Base-by-base conservation (phyloP, 2,888 invertebrate species). In the Ceraclea dissimilis region DNA sequence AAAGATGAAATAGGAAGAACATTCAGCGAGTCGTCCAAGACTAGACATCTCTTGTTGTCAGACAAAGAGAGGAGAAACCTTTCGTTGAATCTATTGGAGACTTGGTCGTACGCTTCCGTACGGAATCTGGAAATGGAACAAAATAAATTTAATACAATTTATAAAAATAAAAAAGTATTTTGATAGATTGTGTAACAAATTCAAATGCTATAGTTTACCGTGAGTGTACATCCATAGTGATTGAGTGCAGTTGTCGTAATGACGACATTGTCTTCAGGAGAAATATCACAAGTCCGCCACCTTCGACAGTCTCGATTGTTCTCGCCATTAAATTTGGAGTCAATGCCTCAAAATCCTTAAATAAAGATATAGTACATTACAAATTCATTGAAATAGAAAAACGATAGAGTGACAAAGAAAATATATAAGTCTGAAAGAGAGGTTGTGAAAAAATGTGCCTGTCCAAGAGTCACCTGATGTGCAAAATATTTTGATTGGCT, bases 161-260 rank as follows among this genome's bases (percentile, higher is more conserved):
- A 33, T 10, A 10, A 8, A 33, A 33, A 13, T 33, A 33, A 8
- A 10, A 13, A 10, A 10, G 13, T 33, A 13, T 33, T 33, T 33
- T 33, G 8, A 33, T 13, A 33, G 8, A 8, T 33, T 33, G 33
- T 33, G 33, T n/a, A n/a, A n/a, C n/a, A n/a, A n/a, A n/a, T n/a
- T n/a, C n/a, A n/a, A n/a, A n/a, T n/a, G n/a, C n/a, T n/a, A n/a
- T n/a, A n/a, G n/a, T n/a, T 46, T n/a, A 82, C 73, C 93, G 81
- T 62, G 92, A 85, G 77, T 99, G 99, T 1, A 99, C 96, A 79
- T 99, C 99, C 99, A 99, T 99, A 62, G 88, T 87, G 80, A 99
- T 88, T 0, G 97, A 90, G 69, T 92, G 98, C 2, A 99, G 78
- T 70, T 99, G 97, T 67, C 93, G 86, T 20, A 99, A 75, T 0